phyloP scores from a whole-genome alignment of 1,140 invertebrate species.

The Drosophila dunni region DNA sequence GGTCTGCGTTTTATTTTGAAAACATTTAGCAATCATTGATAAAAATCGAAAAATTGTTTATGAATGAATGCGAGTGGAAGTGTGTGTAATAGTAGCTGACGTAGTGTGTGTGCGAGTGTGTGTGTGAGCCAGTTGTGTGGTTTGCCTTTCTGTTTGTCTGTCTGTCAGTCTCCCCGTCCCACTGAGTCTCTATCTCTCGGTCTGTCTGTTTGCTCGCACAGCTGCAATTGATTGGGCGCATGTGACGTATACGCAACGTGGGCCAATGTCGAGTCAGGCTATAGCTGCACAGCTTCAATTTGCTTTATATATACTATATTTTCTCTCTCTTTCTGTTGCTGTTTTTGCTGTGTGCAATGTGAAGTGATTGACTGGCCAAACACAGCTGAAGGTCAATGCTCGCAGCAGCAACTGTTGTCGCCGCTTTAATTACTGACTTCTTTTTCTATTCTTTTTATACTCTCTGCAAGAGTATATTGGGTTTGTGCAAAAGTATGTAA shows the following conservation, averaged over 20 bases:
- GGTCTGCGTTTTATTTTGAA: constrained; percentile 65
- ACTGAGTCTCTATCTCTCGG: constrained; percentile 3
- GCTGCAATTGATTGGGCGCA: constrained; percentile 66
- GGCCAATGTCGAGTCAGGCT: constrained; percentile 11
- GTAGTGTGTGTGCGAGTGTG: constrained; percentile 7
- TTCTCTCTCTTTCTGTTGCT: constrained; percentile 31
- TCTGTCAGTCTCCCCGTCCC: constrained; percentile 2
- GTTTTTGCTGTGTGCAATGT: constrained; percentile 49
- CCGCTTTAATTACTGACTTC: background rate
- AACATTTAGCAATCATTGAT: constrained; percentile 82
- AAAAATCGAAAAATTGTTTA: constrained; percentile 79
- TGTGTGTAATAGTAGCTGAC: background rate
- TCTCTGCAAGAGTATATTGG: no score
- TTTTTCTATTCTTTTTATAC: background rate
- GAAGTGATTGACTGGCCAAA: constrained; percentile 49
- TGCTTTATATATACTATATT: constrained; percentile 9
- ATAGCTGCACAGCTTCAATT: constrained; percentile 26
- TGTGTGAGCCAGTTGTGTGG: constrained; percentile 26
- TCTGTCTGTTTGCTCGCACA: constrained; percentile 51
- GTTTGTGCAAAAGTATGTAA: no score
- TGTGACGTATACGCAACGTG: constrained; percentile 74
- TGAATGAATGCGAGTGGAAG: constrained; percentile 61
- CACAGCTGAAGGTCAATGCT: constrained; percentile 65
- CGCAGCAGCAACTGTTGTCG: constrained; percentile 13
- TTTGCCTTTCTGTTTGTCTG: constrained; percentile 17